A percentile compares a stretch with the other conserved stretches of the same genome.
These are phyloP conservation scores for Bettongia penicillata DNA, from an alignment of 2,113 vertebrate species.

Conservation along the genomic window DNA sequence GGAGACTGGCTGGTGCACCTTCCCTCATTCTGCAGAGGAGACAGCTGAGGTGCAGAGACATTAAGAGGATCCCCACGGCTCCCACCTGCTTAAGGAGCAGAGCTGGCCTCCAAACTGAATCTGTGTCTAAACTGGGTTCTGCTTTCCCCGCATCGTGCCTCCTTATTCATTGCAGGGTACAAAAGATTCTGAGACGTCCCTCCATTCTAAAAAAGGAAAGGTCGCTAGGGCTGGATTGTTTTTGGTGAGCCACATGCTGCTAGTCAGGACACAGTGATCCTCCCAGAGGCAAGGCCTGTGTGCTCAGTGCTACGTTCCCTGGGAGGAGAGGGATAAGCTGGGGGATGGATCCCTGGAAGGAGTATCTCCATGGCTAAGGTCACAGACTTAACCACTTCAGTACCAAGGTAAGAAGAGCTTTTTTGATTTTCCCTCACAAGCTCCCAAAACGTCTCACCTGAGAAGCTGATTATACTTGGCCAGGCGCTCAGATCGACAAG, in stretches of 20 bases:
- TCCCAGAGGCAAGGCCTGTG: background rate
- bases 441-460: constrained; percentile 80
- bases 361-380: background rate
- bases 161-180: background rate
- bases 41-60: background rate
- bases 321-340: background rate
- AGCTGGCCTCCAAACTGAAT: background rate
- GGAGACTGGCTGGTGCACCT: background rate
- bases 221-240: background rate
- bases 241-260: background rate
- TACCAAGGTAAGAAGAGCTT: background rate
- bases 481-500: constrained; percentile 90
- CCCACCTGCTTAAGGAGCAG: background rate
- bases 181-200: background rate
- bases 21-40: background rate
- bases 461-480: constrained; percentile 93
- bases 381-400: background rate
- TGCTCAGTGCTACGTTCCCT: background rate
- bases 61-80: background rate
- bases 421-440: background rate
- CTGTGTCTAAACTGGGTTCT: background rate
- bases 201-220: background rate
- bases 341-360: background rate
- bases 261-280: no score
- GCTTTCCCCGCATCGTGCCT: background rate